Evolutionary conservation across 2,888 invertebrate genomes (phyloP).

Genomic region (Hirtodrosophila histrioides): DNA sequence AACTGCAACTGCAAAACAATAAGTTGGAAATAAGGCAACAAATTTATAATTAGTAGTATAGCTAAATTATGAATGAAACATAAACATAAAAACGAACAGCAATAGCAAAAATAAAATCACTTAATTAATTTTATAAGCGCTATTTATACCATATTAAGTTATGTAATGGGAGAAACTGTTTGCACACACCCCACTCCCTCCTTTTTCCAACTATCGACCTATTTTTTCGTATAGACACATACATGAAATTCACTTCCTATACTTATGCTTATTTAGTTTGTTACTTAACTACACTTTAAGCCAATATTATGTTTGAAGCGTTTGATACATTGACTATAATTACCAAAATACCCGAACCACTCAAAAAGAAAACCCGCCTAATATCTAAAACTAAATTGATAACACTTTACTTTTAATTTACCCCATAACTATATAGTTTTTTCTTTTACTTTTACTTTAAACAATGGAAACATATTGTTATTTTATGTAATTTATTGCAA

Average conservation of each 20-base stretch:
- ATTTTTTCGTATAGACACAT: conserved; percentile 18
- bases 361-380: conserved; percentile 43
- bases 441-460: conserved; percentile 53
- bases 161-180: conserved; percentile 41
- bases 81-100: conserved; percentile 38
- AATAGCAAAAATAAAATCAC: conserved; percentile 61
- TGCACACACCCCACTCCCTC: conserved; percentile 17
- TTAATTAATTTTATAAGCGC: conserved; percentile 67
- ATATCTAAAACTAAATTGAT: conserved; percentile 56
- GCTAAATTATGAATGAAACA: conserved; percentile 50
- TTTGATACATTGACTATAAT: conserved; percentile 39
- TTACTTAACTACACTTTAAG: conserved; percentile 63
- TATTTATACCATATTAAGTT: conserved; percentile 61
- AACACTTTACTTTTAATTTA: conserved; percentile 71
- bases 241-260: conserved; percentile 16
- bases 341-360: conserved; percentile 31
- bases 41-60: conserved; percentile 64
- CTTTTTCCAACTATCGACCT: conserved; percentile 20
- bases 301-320: conserved; percentile 36
- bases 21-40: conserved; percentile 69
- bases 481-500: conserved; percentile 76
- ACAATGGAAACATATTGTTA: conserved; percentile 56
- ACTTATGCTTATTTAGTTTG: conserved; percentile 45
- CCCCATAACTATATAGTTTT: conserved; percentile 53
- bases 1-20: conserved; percentile 70